Percentiles rank a stretch among this genome's conserved stretches.
These are phyloP conservation scores for Pyrocephalus nanus DNA, from an alignment of 2,797 vertebrate genomes.

Conservation along the genomic window DNA sequence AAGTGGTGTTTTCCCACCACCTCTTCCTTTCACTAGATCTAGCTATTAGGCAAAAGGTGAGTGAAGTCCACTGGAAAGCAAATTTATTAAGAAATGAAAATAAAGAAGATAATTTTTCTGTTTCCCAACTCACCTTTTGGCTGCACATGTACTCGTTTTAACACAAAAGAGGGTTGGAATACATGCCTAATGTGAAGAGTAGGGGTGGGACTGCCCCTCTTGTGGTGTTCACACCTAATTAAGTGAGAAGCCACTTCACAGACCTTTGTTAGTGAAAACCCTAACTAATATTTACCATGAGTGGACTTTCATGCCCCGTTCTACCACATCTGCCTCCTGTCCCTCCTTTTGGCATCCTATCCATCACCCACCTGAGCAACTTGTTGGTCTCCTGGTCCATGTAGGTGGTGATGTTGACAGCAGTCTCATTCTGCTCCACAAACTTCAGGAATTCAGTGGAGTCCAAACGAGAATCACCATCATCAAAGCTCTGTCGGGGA, in stretches of 20 bases:
- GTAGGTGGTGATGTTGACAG: constrained; percentile 90
- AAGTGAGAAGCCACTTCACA: background rate
- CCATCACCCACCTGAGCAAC: constrained; percentile 85
- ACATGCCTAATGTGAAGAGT: fast-evolving
- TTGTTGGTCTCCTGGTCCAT: constrained; percentile 94
- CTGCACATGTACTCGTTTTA: background rate
- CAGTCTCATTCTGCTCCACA: constrained; percentile 94
- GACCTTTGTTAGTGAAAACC: background rate
- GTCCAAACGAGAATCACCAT: constrained; percentile 91
- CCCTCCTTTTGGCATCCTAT: background rate
- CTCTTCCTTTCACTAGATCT: background rate
- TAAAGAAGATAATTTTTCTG: background rate
- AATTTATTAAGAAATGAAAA: background rate
- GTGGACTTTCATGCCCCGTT: background rate
- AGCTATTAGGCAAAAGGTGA: background rate
- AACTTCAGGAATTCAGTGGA: constrained; percentile 94
- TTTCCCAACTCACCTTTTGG: background rate
- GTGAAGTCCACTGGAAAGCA: background rate
- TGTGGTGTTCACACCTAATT: background rate
- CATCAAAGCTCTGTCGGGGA: constrained; percentile 85
- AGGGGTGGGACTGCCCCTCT: background rate
- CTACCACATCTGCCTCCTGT: background rate
- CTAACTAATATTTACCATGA: background rate
- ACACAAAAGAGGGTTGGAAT: background rate
- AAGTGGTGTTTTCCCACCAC: background rate